These are phyloP conservation scores for Drosophila infuscata DNA, from an alignment of 2,888 invertebrate genomes.

Conservation along the genomic window DNA sequence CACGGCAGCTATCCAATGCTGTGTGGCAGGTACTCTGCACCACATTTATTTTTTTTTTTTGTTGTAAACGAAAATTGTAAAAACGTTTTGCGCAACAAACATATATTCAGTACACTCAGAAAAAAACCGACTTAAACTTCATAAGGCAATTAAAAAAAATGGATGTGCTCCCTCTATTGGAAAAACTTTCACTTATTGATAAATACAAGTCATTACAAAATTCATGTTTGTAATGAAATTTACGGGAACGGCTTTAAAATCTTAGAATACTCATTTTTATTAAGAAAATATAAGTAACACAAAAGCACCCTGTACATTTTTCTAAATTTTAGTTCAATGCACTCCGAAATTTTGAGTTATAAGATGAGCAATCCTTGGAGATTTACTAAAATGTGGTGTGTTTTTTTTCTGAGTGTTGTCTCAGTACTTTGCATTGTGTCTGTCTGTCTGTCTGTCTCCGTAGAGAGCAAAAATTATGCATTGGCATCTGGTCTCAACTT, in stretches of 20 bases:
- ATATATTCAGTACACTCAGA: not conserved
- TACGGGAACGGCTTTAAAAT: not conserved
- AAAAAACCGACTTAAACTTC: not conserved
- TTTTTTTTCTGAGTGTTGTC: not conserved
- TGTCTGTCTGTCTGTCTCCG: conserved; percentile 3
- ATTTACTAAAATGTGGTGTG: not conserved
- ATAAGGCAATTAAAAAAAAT: too few relatives aligned
- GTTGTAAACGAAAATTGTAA: conserved; percentile 48
- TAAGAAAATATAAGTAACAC: not conserved
- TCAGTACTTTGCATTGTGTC: conserved; percentile 41
- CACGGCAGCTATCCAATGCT: conserved; percentile 92
- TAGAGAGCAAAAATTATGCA: conserved; percentile 23
- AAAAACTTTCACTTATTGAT: too few relatives aligned
- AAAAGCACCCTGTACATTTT: not conserved
- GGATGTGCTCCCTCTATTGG: too few relatives aligned
- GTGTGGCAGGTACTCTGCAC: conserved; percentile 93
- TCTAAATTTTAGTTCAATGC: too few relatives aligned
- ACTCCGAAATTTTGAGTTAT: not conserved
- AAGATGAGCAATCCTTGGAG: not conserved
- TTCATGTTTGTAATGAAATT: not conserved
- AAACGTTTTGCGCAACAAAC: conserved; percentile 48
- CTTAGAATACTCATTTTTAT: not conserved
- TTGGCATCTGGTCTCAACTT: conserved; percentile 54
- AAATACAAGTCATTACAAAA: too few relatives aligned
- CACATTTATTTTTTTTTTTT: not conserved